phyloP scores from a whole-genome alignment of 2,113 vertebrate species.

The Ciconia boyciana region DNA sequence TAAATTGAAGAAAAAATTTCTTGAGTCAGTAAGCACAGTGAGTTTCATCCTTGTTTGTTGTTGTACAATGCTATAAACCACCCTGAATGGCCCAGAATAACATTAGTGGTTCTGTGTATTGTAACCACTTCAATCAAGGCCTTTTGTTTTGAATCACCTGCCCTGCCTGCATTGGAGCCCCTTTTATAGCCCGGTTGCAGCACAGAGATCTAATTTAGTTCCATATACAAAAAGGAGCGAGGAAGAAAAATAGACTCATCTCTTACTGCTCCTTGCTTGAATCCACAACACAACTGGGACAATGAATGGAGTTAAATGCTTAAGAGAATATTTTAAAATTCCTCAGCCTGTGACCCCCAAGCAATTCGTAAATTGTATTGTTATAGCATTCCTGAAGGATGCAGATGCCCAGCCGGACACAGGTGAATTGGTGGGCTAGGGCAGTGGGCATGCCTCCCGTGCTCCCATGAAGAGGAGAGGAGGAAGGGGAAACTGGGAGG shows the following conservation, averaged over 20 bases:
- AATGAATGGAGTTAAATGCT: not conserved
- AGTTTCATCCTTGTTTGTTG: conserved; percentile 60
- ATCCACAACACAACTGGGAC: not conserved
- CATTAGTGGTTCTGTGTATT: conserved; percentile 60
- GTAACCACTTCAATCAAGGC: conserved; percentile 62
- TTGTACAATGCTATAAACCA: conserved; percentile 41
- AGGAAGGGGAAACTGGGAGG: not conserved
- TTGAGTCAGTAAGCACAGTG: conserved; percentile 23
- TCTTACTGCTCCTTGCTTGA: not conserved
- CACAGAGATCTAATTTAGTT: conserved; percentile 57
- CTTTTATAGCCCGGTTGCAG: conserved; percentile 20
- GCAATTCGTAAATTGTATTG: not conserved
- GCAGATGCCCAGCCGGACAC: not conserved
- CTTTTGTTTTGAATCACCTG: conserved; percentile 72
- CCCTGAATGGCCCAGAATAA: conserved; percentile 55
- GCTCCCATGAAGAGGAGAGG: not conserved
- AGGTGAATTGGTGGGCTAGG: not conserved
- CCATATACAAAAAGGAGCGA: not conserved
- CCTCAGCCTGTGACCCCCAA: not conserved
- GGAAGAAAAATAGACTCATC: conserved; percentile 8
- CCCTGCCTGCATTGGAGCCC: conserved; percentile 34
- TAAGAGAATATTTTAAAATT: not conserved
- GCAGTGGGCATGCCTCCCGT: not conserved
- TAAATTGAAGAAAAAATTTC: not conserved
- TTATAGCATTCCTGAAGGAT: not conserved